Percentiles rank a stretch among this genome's conserved stretches.
phyloP scores from a whole-genome alignment of 2,888 invertebrate genomes.

The Polymixis lichenea region DNA sequence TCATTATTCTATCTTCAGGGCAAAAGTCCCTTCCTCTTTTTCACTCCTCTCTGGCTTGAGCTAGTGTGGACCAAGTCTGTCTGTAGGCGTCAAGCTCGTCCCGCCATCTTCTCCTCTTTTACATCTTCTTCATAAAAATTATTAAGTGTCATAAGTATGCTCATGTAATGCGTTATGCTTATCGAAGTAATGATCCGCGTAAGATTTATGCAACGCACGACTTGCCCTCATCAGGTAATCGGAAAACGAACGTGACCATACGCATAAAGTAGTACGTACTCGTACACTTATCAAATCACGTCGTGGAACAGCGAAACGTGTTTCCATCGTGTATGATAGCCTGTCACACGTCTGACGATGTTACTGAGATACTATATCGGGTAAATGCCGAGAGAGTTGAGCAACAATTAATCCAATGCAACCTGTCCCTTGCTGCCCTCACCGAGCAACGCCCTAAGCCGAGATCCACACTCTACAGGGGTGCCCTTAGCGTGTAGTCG shows the following conservation, averaged over 20 bases:
- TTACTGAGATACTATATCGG: background rate
- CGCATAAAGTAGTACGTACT: background rate
- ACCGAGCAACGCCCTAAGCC: background rate
- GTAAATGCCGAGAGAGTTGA: background rate
- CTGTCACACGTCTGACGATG: background rate
- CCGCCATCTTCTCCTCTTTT: too few relatives aligned
- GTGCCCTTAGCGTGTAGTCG: background rate
- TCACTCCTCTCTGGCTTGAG: too few relatives aligned
- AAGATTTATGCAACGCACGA: conserved; percentile 33
- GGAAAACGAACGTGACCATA: conserved; percentile 18
- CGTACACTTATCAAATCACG: background rate
- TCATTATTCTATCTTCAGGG: too few relatives aligned
- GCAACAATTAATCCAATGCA: background rate
- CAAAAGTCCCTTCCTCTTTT: too few relatives aligned
- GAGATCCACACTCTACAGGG: background rate
- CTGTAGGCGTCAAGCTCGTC: too few relatives aligned
- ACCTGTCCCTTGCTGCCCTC: background rate
- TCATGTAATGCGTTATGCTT: background rate
- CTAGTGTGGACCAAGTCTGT: too few relatives aligned
- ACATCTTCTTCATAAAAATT: background rate
- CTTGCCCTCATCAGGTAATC: conserved; percentile 20
- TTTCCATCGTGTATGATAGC: background rate
- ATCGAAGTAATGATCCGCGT: conserved; percentile 35
- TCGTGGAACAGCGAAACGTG: background rate
- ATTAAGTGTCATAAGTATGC: background rate